phyloP scores from a whole-genome alignment of 1,140 invertebrate species.

The Drosophila hydei region DNA sequence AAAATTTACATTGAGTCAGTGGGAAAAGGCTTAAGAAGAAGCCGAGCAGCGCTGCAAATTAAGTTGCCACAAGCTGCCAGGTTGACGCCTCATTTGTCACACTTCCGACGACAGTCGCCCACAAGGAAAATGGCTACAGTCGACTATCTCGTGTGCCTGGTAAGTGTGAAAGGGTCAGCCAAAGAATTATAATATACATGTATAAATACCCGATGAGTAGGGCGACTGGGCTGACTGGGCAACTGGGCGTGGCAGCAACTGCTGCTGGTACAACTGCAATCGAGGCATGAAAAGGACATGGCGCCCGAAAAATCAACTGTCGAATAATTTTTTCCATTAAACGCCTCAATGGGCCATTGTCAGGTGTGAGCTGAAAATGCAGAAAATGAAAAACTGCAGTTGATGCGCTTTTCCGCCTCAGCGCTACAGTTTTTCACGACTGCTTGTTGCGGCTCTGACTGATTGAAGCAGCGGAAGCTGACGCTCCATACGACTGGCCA shows the following conservation, averaged over 20 bases:
- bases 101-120: slow-evolving; percentile 45
- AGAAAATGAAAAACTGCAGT: slow-evolving; percentile 7
- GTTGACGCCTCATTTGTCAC: slow-evolving; percentile 58
- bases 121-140: slow-evolving; percentile 47
- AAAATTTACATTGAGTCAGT: slow-evolving; percentile 20
- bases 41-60: slow-evolving; percentile 54
- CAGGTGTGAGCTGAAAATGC: not conserved
- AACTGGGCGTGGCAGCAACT: not conserved
- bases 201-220: slow-evolving; percentile 16
- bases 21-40: slow-evolving; percentile 33
- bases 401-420: slow-evolving; percentile 28
- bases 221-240: not conserved
- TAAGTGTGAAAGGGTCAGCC: slow-evolving; percentile 50
- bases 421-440: slow-evolving; percentile 8
- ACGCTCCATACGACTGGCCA: slow-evolving; percentile 1
- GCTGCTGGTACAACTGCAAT: slow-evolving; percentile 19
- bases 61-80: slow-evolving; percentile 56
- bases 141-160: slow-evolving; percentile 44
- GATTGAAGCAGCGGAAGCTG: slow-evolving; percentile 15
- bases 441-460: not conserved
- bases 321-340: slow-evolving; percentile 41
- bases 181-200: slow-evolving; percentile 51
- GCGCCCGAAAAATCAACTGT: slow-evolving; percentile 30
- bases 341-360: slow-evolving; percentile 7
- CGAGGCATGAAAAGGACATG: slow-evolving; percentile 65